Base-by-base conservation (phyloP, 2,888 invertebrate species). In the Stenotaenia linearis region DNA sequence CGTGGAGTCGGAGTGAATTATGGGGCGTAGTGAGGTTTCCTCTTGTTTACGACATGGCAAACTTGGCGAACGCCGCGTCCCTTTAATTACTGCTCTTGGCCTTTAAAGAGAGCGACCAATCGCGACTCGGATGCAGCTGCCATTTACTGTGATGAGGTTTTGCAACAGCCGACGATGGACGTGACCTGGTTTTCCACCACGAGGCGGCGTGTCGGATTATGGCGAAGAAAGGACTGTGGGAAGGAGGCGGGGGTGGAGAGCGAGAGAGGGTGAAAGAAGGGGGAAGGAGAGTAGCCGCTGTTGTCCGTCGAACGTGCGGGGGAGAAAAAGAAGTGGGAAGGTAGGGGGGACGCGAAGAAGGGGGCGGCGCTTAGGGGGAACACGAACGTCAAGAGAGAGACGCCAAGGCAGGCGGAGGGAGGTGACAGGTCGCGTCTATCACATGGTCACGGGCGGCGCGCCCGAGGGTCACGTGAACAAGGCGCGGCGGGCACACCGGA, bases 361-460 rank as follows among this genome's bases (percentile, higher is more conserved):
- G 40, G 78, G 78, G 78, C 23, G 78, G 32, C 25, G 74, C 30
- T 50, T 50, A 50, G 76, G 76, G 76, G 76, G n/a, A 37, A 32
- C 37, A 37, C 37, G 37, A 37, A 37, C 37, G 37, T 37, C 37
- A 37, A 10, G 78, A 45, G 40, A 45, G 78, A 35, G n/a, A n/a
- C 12, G 18, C 12, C 10, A 21, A 25, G 40, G 45, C 12, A 18
- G 45, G 45, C 50, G 45, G 78, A 61, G 61, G 78, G 78, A 78
- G 78, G 78, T 78, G 78, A 78, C 78, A 78, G 78, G 78, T 78
- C 78, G 78, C 78, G 78, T 78, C 78, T 56, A 78, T 78, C 78
- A 78, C 78, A 56, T 61, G 56, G 78, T 56, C 61, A 56, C 56
- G 61, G 78, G 78, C 78, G 78, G 61, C 78, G 78, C 78, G 61